phyloP scores from a whole-genome alignment of 53 echinoderm and acorn worm species.

The Astropecten irregularis region DNA sequence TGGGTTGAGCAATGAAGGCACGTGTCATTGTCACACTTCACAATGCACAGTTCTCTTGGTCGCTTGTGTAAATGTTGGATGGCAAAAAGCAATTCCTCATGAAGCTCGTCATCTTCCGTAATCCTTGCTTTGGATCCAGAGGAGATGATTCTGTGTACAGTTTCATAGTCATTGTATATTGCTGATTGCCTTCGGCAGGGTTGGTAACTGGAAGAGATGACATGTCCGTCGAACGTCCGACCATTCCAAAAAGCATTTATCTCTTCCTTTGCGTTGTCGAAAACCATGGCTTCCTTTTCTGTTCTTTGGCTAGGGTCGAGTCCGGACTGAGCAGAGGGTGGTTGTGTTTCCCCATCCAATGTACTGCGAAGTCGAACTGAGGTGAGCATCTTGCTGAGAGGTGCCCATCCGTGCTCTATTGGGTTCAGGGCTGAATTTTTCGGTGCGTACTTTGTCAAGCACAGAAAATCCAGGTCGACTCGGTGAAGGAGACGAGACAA shows the following conservation, averaged over 20 bases:
- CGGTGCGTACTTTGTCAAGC: background rate
- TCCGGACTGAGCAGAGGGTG: background rate
- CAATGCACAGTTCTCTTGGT: slow-evolving; percentile 6
- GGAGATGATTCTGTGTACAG: background rate
- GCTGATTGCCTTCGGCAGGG: slow-evolving; percentile 3
- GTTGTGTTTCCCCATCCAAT: slow-evolving; percentile 1
- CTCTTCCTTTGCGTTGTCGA: background rate
- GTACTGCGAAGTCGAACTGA: too few relatives aligned
- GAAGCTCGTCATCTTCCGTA: background rate
- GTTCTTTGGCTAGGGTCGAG: background rate
- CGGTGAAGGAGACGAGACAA: background rate
- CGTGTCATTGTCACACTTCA: background rate
- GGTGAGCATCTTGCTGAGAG: slow-evolving; percentile 7
- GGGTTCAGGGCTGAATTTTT: background rate
- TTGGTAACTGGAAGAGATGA: background rate
- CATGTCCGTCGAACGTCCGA: background rate
- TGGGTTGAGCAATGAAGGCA: background rate
- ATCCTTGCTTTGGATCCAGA: slow-evolving; percentile 5
- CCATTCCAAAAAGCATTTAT: background rate
- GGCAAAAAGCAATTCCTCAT: slow-evolving; percentile 1
- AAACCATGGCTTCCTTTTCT: background rate
- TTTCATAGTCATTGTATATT: background rate
- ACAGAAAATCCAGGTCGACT: too few relatives aligned
- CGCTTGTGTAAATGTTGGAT: background rate
- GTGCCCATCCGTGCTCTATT: background rate